These are phyloP conservation scores for Parapsyche elsis DNA, from an alignment of 1,140 invertebrate genomes.

Conservation along the genomic window DNA sequence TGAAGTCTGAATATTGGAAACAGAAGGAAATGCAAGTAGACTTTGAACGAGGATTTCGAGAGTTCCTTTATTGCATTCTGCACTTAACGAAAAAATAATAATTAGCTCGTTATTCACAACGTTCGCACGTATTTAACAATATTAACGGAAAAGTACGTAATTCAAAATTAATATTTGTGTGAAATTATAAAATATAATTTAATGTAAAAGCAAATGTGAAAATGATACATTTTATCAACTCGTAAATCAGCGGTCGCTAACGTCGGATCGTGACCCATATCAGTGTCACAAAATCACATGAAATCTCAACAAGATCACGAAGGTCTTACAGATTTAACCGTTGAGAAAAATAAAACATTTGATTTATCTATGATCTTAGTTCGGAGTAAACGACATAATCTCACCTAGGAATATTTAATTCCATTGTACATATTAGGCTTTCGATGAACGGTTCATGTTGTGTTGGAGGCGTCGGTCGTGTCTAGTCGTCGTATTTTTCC, in stretches of 20 bases:
- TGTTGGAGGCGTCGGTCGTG: neutral
- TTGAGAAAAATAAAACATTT: neutral
- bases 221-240: neutral
- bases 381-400: no score
- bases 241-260: neutral
- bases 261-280: neutral
- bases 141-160: no score
- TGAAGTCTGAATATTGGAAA: constrained; percentile 39
- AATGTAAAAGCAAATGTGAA: no score
- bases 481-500: no score
- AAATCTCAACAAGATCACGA: constrained; percentile 5
- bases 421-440: neutral
- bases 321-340: neutral
- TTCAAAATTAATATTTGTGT: no score
- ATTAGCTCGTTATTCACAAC: no score
- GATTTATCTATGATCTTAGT: no score
- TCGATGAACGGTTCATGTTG: neutral
- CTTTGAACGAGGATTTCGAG: neutral
- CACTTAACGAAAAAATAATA: no score
- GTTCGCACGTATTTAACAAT: no score
- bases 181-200: no score
- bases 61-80: no score
- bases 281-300: constrained; percentile 3
- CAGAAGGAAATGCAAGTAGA: constrained; percentile 36
- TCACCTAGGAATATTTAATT: no score